Conservation (phyloP, 2,113 vertebrate genomes). For the Mustelus asterias region DNA sequence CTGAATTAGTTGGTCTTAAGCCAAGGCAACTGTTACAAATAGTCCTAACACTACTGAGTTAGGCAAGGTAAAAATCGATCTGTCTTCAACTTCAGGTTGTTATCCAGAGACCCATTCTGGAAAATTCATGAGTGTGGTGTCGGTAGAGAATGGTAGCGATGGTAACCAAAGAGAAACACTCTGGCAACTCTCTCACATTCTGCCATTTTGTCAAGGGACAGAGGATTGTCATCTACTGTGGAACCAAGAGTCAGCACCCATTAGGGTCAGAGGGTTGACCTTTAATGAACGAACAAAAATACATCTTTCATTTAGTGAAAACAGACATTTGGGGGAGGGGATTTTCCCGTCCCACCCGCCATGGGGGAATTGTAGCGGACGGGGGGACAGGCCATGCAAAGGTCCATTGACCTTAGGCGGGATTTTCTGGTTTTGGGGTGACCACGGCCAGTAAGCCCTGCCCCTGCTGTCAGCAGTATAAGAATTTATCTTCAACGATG, state of each 20-base stretch:
- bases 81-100: neutral
- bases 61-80: neutral
- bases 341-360: too few species aligned
- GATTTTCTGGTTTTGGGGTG: too few species aligned
- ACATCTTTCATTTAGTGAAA: neutral
- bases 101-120: neutral
- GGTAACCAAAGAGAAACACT: neutral
- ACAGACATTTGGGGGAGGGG: too few species aligned
- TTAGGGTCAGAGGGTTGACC: neutral
- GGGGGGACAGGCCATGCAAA: too few species aligned
- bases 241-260: neutral
- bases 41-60: neutral
- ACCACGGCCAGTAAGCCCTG: too few species aligned
- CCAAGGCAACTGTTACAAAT: neutral
- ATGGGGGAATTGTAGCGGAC: too few species aligned
- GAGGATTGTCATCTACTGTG: neutral
- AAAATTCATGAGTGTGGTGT: neutral
- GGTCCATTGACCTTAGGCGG: too few species aligned
- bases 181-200: neutral
- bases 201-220: neutral
- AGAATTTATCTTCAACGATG: neutral
- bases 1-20: neutral
- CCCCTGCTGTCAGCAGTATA: neutral
- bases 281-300: neutral
- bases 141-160: neutral